Conservation (phyloP, 1,140 invertebrate genomes). For the Eubasilissa regina region DNA sequence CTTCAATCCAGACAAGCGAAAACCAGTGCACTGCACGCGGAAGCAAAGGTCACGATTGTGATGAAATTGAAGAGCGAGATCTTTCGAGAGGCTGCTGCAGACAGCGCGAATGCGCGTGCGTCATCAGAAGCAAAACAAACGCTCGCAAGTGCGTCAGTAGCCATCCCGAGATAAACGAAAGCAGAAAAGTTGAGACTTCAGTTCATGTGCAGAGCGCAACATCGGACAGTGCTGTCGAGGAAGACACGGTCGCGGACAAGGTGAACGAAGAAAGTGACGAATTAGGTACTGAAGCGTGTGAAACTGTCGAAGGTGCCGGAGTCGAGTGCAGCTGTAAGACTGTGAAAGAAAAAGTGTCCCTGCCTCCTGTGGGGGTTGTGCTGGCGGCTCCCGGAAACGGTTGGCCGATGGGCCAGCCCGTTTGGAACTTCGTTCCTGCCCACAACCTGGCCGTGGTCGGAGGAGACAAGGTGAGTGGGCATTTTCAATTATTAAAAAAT, state of each 20-base stretch:
- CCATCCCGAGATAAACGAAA: too few species aligned
- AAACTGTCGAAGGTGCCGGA: background rate
- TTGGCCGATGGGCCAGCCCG: conserved; percentile 28
- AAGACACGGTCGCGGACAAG: background rate
- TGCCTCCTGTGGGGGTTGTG: conserved; percentile 19
- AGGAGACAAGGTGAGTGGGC: conserved; percentile 16
- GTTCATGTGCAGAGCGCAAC: too few species aligned
- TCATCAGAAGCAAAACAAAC: too few species aligned
- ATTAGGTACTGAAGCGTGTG: background rate
- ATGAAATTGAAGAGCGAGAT: too few species aligned
- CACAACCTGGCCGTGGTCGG: background rate
- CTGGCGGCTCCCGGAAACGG: background rate
- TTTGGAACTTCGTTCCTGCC: conserved; percentile 40
- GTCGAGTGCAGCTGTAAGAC: conserved; percentile 9
- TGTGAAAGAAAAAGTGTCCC: background rate
- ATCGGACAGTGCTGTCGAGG: background rate
- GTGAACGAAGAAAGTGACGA: background rate
- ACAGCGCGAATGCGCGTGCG: too few species aligned
- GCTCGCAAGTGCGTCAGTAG: too few species aligned
- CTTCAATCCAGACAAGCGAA: too few species aligned
- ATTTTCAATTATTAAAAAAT: background rate
- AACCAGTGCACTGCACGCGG: too few species aligned
- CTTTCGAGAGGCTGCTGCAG: too few species aligned
- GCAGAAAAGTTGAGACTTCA: background rate
- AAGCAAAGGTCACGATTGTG: too few species aligned